Percentiles rank a stretch among this genome's conserved stretches.
These are phyloP conservation scores for Eira barbara DNA, from an alignment of 2,113 vertebrate genomes.

Conservation along the genomic window DNA sequence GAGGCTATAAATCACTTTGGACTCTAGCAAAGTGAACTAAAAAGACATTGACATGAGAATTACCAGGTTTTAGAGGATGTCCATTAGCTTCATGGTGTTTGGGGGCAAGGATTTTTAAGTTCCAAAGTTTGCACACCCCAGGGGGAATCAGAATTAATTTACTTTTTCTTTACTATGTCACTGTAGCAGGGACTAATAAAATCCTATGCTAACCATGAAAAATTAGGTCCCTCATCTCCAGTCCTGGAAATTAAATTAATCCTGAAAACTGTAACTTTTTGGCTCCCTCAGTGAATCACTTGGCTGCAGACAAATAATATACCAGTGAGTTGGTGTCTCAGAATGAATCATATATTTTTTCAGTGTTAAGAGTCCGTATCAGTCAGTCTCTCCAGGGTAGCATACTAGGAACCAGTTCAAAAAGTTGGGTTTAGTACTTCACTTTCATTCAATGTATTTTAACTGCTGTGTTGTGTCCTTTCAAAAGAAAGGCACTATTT, in stretches of 20 bases:
- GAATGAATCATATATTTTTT: conserved; percentile 27
- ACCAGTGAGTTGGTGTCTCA: neutral
- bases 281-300: conserved; percentile 8
- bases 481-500: neutral
- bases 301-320: neutral
- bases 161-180: neutral
- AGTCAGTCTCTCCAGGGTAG: neutral
- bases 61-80: neutral
- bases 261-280: conserved; percentile 19
- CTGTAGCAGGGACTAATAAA: neutral
- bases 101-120: neutral
- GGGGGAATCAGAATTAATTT: neutral
- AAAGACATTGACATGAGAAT: neutral
- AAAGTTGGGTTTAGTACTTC: conserved; percentile 28
- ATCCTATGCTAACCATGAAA: neutral
- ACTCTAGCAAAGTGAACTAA: neutral
- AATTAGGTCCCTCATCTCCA: neutral
- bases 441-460: conserved; percentile 22
- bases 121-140: neutral
- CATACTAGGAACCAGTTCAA: neutral
- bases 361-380: neutral
- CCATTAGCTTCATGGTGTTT: neutral
- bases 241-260: neutral
- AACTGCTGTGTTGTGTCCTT: neutral
- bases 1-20: neutral